These are phyloP conservation scores for Heterocephalus glaber DNA, from an alignment of 2,113 vertebrate genomes.

Conservation along the genomic window DNA sequence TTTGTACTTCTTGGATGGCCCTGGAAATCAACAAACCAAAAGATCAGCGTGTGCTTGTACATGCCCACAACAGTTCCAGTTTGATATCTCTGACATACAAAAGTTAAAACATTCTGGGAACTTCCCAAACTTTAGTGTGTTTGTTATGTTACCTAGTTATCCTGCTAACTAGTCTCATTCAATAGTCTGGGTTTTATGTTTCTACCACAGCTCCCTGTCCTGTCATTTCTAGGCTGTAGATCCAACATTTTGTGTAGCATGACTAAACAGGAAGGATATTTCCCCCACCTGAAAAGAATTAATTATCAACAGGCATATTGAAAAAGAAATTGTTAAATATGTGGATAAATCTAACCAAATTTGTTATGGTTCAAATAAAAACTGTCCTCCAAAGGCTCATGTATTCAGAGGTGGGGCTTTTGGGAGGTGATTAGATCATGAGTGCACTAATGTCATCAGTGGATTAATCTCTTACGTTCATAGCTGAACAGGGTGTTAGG, in stretches of 20 bases:
- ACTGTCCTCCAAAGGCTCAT: background rate
- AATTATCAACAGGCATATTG: background rate
- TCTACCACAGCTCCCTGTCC: too few species aligned
- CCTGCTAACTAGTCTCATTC: background rate
- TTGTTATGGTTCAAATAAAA: background rate
- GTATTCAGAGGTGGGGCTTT: background rate
- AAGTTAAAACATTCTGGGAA: background rate
- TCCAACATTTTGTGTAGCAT: background rate
- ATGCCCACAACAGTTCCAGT: background rate
- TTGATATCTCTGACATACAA: background rate
- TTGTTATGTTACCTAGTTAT: background rate
- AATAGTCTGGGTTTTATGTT: background rate
- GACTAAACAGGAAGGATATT: background rate
- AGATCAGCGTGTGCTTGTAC: background rate
- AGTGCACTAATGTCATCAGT: background rate
- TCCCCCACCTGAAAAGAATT: background rate
- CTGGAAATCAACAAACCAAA: background rate
- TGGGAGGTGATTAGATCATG: background rate
- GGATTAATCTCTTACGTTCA: background rate
- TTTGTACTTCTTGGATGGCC: background rate
- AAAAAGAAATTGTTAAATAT: background rate
- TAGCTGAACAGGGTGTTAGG: background rate
- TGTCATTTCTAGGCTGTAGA: background rate
- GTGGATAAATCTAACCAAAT: background rate
- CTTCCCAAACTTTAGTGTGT: background rate